Percentiles rank a stretch among this genome's conserved stretches.
Evolutionary conservation across 2,888 invertebrate genomes (phyloP).

Genomic region (Andrena bucephala): DNA sequence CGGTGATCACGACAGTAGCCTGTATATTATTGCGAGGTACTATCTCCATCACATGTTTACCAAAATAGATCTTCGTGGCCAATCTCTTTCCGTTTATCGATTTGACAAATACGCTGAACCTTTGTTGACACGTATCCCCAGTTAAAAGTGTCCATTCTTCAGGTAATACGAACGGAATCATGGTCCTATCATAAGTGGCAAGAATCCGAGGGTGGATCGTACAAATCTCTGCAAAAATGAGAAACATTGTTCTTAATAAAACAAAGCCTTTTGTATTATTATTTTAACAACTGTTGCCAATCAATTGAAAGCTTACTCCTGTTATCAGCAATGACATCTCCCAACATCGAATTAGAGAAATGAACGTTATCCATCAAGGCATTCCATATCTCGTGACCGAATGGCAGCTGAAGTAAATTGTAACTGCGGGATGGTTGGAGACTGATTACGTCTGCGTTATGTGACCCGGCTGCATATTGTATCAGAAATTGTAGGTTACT

Average conservation of each 20-base stretch:
- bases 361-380: conserved; percentile 56
- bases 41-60: conserved; percentile 67
- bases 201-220: conserved; percentile 72
- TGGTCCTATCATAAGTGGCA: conserved; percentile 70
- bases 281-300: not conserved
- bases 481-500: conserved; percentile 71
- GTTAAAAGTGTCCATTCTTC: conserved; percentile 81
- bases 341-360: conserved; percentile 22
- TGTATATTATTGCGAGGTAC: conserved; percentile 42
- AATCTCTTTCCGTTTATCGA: conserved; percentile 68
- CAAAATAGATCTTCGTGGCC: conserved; percentile 65
- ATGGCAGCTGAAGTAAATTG: conserved; percentile 43
- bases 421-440: conserved; percentile 74
- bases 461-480: conserved; percentile 72
- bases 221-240: conserved; percentile 78
- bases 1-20: conserved; percentile 40
- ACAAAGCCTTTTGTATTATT: no score
- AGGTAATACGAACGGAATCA: conserved; percentile 66
- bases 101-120: conserved; percentile 81
- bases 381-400: conserved; percentile 50
- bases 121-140: conserved; percentile 74
- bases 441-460: conserved; percentile 73
- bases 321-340: not conserved
- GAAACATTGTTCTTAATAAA: not conserved
- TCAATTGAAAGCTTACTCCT: conserved; percentile 43